Evolutionary conservation across 2,888 invertebrate genomes (phyloP).

Genomic region (Brenthis daphne): DNA sequence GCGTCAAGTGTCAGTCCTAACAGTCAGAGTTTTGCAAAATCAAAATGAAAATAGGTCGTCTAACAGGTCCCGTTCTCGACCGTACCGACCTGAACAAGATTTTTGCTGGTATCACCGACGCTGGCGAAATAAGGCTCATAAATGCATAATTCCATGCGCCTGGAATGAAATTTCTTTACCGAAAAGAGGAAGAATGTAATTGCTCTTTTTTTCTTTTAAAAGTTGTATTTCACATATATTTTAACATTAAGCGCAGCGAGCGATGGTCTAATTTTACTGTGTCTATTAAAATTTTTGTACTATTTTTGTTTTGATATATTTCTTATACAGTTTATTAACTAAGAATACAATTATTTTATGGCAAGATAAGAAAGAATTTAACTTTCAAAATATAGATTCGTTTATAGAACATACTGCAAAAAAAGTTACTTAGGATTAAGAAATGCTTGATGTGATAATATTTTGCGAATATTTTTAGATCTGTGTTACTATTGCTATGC

Average conservation of each 20-base stretch:
- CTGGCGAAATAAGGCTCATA: conserved; percentile 11
- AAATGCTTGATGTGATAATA: conserved; percentile 7
- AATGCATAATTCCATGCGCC: conserved; percentile 1
- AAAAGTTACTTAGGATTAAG: not conserved
- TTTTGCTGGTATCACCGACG: conserved; percentile 13
- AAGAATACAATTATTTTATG: too few species aligned
- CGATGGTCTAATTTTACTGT: conserved; percentile 2
- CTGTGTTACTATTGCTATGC: too few species aligned
- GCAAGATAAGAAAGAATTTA: too few species aligned
- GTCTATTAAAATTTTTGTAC: too few species aligned
- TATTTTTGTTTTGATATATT: too few species aligned
- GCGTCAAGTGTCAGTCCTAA: conserved; percentile 4
- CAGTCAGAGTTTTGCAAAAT: not conserved
- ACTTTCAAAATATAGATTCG: too few species aligned
- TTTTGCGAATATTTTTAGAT: not conserved
- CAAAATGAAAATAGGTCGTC: not conserved
- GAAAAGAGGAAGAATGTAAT: conserved; percentile 4
- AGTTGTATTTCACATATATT: not conserved
- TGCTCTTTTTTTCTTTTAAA: not conserved
- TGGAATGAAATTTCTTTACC: not conserved
- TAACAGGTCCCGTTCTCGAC: not conserved
- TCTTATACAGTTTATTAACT: too few species aligned
- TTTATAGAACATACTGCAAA: too few species aligned
- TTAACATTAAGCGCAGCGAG: not conserved
- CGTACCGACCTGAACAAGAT: not conserved